Percentiles rank a stretch among this genome's conserved stretches.
Conservation (phyloP, 92 coral and sea anemone species). For the Epizoanthus ramosus region DNA sequence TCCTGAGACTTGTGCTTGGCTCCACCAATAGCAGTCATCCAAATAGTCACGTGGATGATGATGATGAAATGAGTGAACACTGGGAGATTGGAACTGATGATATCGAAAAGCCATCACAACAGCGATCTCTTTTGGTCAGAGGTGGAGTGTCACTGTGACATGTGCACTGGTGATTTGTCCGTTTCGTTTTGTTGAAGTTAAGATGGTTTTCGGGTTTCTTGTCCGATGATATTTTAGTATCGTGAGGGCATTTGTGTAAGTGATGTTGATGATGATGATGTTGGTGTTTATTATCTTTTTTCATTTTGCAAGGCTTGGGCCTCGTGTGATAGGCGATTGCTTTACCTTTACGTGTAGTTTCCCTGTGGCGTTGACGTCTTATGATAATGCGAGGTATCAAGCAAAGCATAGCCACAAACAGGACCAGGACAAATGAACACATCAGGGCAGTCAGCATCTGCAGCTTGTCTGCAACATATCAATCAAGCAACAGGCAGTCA, state of each 20-base stretch:
- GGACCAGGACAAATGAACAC: conserved; percentile 20
- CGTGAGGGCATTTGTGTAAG: background rate
- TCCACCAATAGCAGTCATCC: background rate
- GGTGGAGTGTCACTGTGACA: conserved; percentile 18
- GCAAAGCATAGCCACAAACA: conserved; percentile 26
- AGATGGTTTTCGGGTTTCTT: background rate
- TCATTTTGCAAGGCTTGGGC: background rate
- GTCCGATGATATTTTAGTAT: background rate
- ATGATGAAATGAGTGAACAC: conserved; percentile 35
- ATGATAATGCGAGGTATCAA: conserved; percentile 18
- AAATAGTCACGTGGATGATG: conserved; percentile 17
- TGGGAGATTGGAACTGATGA: conserved; percentile 36
- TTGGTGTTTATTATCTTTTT: background rate
- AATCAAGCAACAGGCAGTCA: background rate
- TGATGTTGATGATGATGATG: conserved; percentile 2
- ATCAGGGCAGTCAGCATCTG: conserved; percentile 28
- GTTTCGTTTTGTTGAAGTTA: background rate
- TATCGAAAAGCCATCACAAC: conserved; percentile 28
- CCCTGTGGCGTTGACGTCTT: background rate
- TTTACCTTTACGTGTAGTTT: background rate
- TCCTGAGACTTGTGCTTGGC: too few relatives aligned
- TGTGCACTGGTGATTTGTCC: background rate
- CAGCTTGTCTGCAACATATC: conserved; percentile 17
- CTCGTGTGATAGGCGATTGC: background rate
- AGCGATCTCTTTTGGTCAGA: background rate